These are phyloP conservation scores for Ondatra zibethicus DNA, from an alignment of 2,113 vertebrate genomes.

Conservation along the genomic window DNA sequence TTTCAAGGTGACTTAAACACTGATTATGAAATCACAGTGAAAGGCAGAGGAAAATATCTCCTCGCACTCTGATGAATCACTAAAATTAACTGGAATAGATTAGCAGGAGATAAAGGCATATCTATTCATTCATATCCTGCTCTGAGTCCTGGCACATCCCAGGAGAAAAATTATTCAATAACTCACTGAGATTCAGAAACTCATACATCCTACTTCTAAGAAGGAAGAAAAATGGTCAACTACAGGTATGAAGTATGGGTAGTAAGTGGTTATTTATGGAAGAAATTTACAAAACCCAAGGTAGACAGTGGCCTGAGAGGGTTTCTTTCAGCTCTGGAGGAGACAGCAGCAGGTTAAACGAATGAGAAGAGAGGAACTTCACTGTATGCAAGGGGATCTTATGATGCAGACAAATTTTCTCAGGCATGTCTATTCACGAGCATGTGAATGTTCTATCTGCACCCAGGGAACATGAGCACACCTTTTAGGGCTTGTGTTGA, in stretches of 20 bases:
- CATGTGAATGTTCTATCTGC: not conserved
- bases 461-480: not conserved
- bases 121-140: not conserved
- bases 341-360: not conserved
- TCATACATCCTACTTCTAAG: not conserved
- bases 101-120: not conserved
- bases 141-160: too few species aligned
- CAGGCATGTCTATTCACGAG: not conserved
- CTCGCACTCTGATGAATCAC: not conserved
- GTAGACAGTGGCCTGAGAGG: not conserved
- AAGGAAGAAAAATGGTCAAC: not conserved
- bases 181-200: not conserved
- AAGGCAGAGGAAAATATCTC: not conserved
- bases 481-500: not conserved
- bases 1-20: not conserved
- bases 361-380: not conserved
- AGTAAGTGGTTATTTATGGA: not conserved
- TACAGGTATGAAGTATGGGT: too few species aligned
- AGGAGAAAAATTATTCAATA: not conserved
- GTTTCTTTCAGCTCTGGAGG: not conserved
- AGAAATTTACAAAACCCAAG: not conserved
- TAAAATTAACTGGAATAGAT: not conserved
- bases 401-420: not conserved
- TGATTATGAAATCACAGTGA: not conserved
- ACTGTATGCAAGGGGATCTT: not conserved